Evolutionary conservation across 2,797 vertebrate species (phyloP).

Genomic region (Melanotaenia trifasciata): DNA sequence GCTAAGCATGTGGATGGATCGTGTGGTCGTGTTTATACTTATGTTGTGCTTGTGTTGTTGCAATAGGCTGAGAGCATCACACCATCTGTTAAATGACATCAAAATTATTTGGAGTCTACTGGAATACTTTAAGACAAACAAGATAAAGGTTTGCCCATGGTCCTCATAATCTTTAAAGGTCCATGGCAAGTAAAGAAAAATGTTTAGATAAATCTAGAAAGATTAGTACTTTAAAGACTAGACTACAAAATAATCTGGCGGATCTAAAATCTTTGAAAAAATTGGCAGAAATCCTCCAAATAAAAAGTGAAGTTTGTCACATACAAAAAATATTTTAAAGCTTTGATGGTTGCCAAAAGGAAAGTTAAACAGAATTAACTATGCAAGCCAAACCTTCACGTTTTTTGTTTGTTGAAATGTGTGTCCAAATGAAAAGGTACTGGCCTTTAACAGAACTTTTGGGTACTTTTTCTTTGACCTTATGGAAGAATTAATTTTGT

Average conservation of each 20-base stretch:
- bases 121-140: neutral
- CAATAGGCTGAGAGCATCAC: too few species aligned
- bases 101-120: neutral
- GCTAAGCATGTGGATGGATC: neutral
- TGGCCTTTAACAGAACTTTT: neutral
- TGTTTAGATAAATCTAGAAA: too few species aligned
- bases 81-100: too few species aligned
- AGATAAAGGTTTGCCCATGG: neutral
- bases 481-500: conserved; percentile 12
- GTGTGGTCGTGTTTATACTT: neutral
- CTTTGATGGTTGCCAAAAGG: neutral
- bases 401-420: neutral
- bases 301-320: neutral
- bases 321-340: neutral
- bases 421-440: neutral
- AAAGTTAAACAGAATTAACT: neutral
- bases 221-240: neutral
- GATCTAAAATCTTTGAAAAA: too few species aligned
- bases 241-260: too few species aligned
- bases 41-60: neutral
- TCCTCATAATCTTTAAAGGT: too few species aligned
- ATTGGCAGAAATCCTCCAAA: neutral
- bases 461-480: neutral
- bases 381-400: neutral
- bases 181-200: too few species aligned